Base-by-base conservation (phyloP, 1,140 invertebrate species). In the Wiebesia pumilae region DNA sequence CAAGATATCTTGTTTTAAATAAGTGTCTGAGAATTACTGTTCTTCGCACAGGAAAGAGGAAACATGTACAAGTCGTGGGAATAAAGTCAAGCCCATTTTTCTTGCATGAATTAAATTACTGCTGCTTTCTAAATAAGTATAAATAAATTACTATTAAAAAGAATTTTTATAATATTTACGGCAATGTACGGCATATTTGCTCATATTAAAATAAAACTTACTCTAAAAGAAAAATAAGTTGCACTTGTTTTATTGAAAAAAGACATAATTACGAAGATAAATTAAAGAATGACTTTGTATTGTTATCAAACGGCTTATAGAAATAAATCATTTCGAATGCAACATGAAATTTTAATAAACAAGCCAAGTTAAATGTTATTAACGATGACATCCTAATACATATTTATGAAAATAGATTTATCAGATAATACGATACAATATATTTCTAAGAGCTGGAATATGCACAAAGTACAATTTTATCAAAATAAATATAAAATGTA, bases 11-110 rank as follows among this genome's bases (percentile, higher is more conserved):
- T 73, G 87, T 84, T 80, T 87, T 40, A 86, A 89, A 88, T 75
- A 71, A 88, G 83, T 73, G 67, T 80, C 88, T 89, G 90, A 88
- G 90, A 90, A 89, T 90, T 88, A 87, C 88, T 81, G 77, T 86
- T 84, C 27, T 77, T 73, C 73, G 82, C 38, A 77, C 86, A 89
- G 87, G 89, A 89, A 89, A 90, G 85, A 89, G 90, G 90, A 90
- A 90, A 89, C 85, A 69, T 30, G 81, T 87, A 84, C 38, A 85
- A 88, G 67, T 83, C 86, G 88, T 89, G 90, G 89, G 89, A 90
- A 89, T 83, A 88, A 87, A 87, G 75, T 51, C 83, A 86, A 88
- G 86, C 88, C 87, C 84, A 87, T 89, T 90, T 89, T 90, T 88
- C 84, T 87, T 89, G 81, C 75, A 83, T 87, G 87, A 78, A 89